These are phyloP conservation scores for Rostratula benghalensis DNA, from an alignment of 2,113 vertebrate genomes.

Conservation along the genomic window DNA sequence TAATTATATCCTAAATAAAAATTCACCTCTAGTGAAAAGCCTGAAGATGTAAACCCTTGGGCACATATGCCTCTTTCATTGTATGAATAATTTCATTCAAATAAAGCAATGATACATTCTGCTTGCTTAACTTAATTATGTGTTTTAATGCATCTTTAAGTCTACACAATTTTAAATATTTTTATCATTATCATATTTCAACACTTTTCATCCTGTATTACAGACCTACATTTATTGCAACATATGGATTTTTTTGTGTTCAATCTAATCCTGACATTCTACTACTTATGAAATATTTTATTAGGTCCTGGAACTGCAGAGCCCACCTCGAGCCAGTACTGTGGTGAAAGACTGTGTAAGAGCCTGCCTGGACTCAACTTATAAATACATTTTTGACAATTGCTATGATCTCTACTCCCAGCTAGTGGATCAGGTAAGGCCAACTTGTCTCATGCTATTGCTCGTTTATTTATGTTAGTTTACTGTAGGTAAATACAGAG, in stretches of 20 bases:
- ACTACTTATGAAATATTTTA: not conserved
- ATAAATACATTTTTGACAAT: conserved; percentile 98
- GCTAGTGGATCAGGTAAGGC: conserved; percentile 91
- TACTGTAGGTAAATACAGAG: not conserved
- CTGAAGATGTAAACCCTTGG: not conserved
- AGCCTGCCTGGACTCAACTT: conserved; percentile 94
- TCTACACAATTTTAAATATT: not conserved
- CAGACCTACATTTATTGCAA: not conserved
- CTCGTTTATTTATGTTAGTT: not conserved
- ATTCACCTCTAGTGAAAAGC: not conserved
- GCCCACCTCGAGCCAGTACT: conserved; percentile 89
- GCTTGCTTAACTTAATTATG: not conserved
- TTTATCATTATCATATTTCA: not conserved
- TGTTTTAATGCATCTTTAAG: not conserved
- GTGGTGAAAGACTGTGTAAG: conserved; percentile 96
- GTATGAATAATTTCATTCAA: not conserved
- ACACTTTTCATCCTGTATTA: not conserved
- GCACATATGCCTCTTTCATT: not conserved
- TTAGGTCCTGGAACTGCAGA: conserved; percentile 94
- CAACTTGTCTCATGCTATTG: not conserved
- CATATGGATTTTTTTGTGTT: not conserved
- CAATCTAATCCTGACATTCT: not conserved
- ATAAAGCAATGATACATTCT: not conserved
- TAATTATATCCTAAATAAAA: not conserved
- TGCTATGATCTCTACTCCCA: conserved; percentile 94